These are phyloP conservation scores for Myzus persicae DNA, from an alignment of 1,140 invertebrate genomes.

Conservation along the genomic window DNA sequence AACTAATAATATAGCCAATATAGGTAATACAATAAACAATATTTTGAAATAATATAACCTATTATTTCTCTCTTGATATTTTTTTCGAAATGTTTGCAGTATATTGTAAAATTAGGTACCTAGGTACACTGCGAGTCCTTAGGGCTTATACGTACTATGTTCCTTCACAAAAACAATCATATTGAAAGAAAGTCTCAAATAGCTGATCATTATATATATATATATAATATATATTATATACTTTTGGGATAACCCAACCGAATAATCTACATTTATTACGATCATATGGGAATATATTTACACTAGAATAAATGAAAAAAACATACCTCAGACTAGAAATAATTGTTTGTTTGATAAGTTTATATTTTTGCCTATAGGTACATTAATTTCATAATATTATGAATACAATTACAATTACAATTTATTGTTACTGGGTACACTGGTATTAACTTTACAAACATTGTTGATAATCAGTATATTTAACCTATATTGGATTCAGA, in stretches of 20 bases:
- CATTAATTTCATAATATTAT: neutral
- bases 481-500: neutral
- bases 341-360: neutral
- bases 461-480: neutral
- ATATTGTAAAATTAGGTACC: neutral
- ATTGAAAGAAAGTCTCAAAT: neutral
- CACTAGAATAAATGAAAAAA: neutral
- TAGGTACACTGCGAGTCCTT: neutral
- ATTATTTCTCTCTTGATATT: neutral
- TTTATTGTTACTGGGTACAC: too few relatives aligned
- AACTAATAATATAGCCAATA: too few relatives aligned
- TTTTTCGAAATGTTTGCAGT: neutral
- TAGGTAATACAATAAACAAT: neutral
- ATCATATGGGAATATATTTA: neutral
- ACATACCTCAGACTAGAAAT: neutral
- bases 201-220: neutral
- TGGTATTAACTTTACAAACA: neutral
- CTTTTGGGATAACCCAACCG: neutral
- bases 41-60: neutral
- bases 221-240: neutral
- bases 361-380: neutral
- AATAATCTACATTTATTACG: slow-evolving; percentile 14
- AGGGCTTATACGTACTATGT: neutral
- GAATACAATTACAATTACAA: too few relatives aligned
- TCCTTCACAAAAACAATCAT: neutral